Evolutionary conservation across 92 coral and sea anemone species (phyloP), one percentile per base, ranked within the genome.

Genomic region (Parazoanthus darwini): DNA sequence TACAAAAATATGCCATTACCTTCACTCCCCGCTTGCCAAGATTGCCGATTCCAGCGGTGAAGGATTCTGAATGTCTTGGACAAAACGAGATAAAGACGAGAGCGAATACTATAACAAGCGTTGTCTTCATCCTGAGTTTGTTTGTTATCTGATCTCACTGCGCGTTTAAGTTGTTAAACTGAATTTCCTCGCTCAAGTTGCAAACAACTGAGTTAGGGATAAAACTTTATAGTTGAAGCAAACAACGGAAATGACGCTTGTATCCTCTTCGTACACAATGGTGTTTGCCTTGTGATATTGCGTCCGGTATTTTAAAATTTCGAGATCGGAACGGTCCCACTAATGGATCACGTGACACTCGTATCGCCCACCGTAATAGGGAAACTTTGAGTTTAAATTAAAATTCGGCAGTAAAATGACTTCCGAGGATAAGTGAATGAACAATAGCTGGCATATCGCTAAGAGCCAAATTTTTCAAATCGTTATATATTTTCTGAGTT

Each of bases 1-100:
- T 63, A 63, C 26, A 63, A 63, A 63, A 29, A 42, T 37, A 74
- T 10, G 8, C 3, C 18, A 15, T 16, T 84, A 84, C 87, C 87
- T 84, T 71, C 4, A 84, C 25, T 70, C 77, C 87, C n/a, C 87
- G 38, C 39, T 84, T 84, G 3, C 87, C 87, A 46, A 84, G 48
- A 71, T 84, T 84, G 11, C 87, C 87, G 65, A 84, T 84, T 23
- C 87, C 87, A 44, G 87, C 87, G 66, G 87, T 84, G 67, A 84
- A 84, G 44, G 87, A 63, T 43, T 84, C 87, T 67, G 87, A 84
- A 84, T 84, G 58, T 84, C 87, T 70, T 46, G 87, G 79, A 84
- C 78, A 70, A 29, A 70, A 18, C 66, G 79, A 84, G 26, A 84
- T 71, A 7, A 84, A 84, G 2, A 84, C 42, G 22, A 84, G 68